Base-by-base conservation (phyloP, 2,797 vertebrate genomes). In the Neostethus bicornis region DNA sequence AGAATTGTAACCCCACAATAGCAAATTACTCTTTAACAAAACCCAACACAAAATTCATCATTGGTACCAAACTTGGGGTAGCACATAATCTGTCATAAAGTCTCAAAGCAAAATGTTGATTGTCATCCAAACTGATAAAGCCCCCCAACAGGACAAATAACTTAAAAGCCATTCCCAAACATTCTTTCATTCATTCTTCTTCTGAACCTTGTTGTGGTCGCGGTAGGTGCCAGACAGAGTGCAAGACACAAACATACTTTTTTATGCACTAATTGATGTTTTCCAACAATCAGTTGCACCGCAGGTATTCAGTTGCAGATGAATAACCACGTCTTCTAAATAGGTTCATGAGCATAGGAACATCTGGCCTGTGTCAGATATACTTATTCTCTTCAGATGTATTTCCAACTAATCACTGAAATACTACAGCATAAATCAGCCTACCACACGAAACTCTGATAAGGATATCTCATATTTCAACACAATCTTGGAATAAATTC, bases 401-500 rank as follows among this genome's bases (percentile, higher is more conserved):
- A 31, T 17, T 20, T 21, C 6, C 19, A 29, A 20, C 23, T 26
- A 28, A 56, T 31, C 14, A 12, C 17, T 8, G 11, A 28, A 54
- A 20, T 20, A 16, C 10, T 1, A 11, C 5, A 47, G 41, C n/a
- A n/a, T n/a, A n/a, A n/a, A n/a, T n/a, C n/a, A n/a, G n/a, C 32
- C 14, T 3, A 13, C 26, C 5, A 17, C 7, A 25, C 8, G 21
- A 35, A n/a, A 25, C 20, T 34, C n/a, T 42, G 46, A 53, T 45
- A 56, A 26, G 21, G 43, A 17, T 31, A 34, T 51, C 28, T 61
- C 26, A 41, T 37, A 9, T 43, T 42, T 57, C n/a, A 49, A 28
- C 4, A 6, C 28, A 55, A 51, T 57, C 65, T 45, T 35, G 31
- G 32, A 21, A 17, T 23, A 19, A 47, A 26, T 24, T n/a, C 12